These are phyloP conservation scores for Microctonus hyperodae DNA, from an alignment of 2,888 invertebrate species.

Conservation along the genomic window DNA sequence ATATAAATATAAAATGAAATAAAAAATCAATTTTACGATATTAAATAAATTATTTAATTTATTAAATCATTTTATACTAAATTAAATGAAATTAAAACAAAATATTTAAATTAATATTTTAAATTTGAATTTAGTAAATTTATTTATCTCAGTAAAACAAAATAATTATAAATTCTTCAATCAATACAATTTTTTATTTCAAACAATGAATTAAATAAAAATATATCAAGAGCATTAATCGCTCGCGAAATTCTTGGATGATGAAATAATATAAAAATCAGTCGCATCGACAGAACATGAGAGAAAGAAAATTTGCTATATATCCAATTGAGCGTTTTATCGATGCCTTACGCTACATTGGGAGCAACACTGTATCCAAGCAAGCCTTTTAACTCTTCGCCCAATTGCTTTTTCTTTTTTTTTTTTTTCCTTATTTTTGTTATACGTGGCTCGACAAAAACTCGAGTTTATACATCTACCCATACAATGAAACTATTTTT, in stretches of 20 bases:
- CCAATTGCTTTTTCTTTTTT: not conserved
- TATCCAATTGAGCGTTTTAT: conserved; percentile 24
- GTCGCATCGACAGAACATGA: not conserved
- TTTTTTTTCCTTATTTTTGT: not conserved
- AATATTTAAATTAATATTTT: too few relatives aligned
- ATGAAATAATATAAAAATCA: conserved; percentile 13
- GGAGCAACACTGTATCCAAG: conserved; percentile 11
- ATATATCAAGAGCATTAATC: not conserved
- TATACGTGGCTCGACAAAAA: not conserved
- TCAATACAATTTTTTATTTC: too few relatives aligned
- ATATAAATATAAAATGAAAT: too few relatives aligned
- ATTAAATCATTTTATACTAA: too few relatives aligned
- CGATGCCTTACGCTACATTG: conserved; percentile 14
- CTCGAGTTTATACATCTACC: not conserved
- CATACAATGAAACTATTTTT: not conserved
- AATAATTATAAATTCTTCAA: too few relatives aligned
- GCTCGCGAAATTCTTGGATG: not conserved
- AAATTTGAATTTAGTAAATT: too few relatives aligned
- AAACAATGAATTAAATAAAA: not conserved
- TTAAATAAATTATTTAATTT: too few relatives aligned
- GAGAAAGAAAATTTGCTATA: not conserved
- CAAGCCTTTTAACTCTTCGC: conserved; percentile 17
- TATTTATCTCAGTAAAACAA: too few relatives aligned
- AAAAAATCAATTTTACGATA: too few relatives aligned
- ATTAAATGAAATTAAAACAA: too few relatives aligned